These are phyloP conservation scores for Cercocebus atys DNA, from an alignment of 2,113 vertebrate genomes.

Conservation along the genomic window DNA sequence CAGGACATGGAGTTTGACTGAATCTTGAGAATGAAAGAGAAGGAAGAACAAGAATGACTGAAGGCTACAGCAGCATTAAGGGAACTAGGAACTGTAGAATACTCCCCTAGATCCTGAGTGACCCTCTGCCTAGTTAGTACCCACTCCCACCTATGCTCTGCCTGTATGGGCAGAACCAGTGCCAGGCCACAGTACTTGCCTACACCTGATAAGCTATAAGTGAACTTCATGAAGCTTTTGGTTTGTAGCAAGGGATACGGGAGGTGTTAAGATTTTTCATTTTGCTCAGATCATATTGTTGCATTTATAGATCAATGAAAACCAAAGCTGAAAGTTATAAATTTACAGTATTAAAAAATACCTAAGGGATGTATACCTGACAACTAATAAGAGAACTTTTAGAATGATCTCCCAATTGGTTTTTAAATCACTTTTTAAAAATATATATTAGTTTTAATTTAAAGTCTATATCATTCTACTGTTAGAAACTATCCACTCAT, in stretches of 20 bases:
- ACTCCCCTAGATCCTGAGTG: background rate
- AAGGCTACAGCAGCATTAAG: background rate
- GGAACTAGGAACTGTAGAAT: background rate
- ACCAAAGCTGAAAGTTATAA: slow-evolving; percentile 16
- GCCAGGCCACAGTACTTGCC: background rate
- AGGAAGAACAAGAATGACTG: background rate
- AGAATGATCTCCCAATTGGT: background rate
- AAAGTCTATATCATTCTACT: background rate
- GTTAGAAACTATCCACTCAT: slow-evolving; percentile 43
- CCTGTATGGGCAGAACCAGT: fast-evolving
- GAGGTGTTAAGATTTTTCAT: background rate
- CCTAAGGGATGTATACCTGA: background rate
- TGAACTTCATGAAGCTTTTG: background rate
- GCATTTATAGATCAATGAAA: slow-evolving; percentile 22
- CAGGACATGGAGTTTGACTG: background rate
- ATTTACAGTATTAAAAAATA: slow-evolving; percentile 39
- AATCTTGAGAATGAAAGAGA: background rate
- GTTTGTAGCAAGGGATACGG: background rate
- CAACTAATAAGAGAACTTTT: background rate
- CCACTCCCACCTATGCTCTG: background rate
- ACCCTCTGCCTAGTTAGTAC: background rate
- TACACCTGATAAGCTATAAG: background rate
- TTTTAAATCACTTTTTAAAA: slow-evolving; percentile 38
- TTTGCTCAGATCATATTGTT: background rate
- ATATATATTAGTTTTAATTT: slow-evolving; percentile 19